Percentiles rank a stretch among this genome's conserved stretches.
Conservation (phyloP, 1,140 invertebrate genomes). For the Pygmarrhopalites habei region DNA sequence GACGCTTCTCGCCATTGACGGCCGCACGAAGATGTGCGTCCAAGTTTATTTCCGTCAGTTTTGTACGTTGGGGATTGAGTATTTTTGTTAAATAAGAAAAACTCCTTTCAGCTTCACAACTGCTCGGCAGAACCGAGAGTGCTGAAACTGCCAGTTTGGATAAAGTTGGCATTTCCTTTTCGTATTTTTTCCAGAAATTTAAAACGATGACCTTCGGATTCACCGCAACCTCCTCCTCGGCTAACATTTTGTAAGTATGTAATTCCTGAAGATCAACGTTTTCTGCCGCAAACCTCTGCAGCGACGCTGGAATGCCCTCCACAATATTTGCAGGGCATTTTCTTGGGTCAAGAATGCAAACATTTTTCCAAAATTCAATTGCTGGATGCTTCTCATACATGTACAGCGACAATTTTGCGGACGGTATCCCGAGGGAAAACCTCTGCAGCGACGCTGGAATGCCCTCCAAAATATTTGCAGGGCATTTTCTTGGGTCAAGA, state of each 20-base stretch:
- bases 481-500: slow-evolving; percentile 10
- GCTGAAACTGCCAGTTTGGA: not conserved
- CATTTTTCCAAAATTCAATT: slow-evolving; percentile 14
- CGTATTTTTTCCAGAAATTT: not conserved
- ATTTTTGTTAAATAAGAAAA: too few species aligned
- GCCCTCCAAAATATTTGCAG: not conserved
- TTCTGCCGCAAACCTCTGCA: not conserved
- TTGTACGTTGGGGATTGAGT: too few species aligned
- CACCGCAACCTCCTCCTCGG: not conserved
- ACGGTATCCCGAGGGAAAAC: not conserved
- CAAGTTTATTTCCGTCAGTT: too few species aligned
- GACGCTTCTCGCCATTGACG: too few species aligned
- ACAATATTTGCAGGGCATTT: slow-evolving; percentile 7
- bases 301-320: not conserved
- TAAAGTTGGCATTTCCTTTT: not conserved
- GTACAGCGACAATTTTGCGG: not conserved
- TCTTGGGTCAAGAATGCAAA: not conserved
- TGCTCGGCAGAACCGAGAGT: not conserved
- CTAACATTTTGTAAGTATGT: not conserved
- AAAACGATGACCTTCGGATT: not conserved
- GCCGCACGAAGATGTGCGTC: too few species aligned
- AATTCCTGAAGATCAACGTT: not conserved
- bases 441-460: not conserved
- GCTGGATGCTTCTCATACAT: slow-evolving; percentile 2
- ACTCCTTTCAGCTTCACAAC: too few species aligned